A percentile compares a stretch with the other conserved stretches of the same genome.
Evolutionary conservation across 2,888 invertebrate genomes (phyloP).

Genomic region (Allacma fusca): DNA sequence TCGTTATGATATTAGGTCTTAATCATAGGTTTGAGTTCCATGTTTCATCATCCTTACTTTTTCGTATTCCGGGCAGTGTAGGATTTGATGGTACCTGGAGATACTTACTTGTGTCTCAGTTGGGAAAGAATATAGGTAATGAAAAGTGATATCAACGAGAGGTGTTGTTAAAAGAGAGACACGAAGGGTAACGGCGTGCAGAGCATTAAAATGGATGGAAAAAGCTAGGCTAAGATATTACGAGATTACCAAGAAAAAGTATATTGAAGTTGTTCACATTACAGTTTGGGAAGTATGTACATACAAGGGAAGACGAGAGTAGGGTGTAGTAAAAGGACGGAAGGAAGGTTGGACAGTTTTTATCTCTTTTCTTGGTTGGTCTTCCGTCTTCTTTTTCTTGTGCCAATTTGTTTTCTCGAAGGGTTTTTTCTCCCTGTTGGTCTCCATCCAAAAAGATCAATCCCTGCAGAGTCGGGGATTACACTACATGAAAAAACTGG

Average conservation of each 20-base stretch:
- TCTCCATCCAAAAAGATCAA: slow-evolving; percentile 44
- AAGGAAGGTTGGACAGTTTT: slow-evolving; percentile 65
- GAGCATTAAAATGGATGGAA: slow-evolving; percentile 10
- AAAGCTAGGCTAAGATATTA: slow-evolving; percentile 1
- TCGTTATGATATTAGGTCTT: neutral
- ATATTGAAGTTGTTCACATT: no score
- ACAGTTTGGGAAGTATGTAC: no score
- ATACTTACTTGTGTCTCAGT: neutral
- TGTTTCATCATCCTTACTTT: neutral
- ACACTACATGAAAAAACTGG: slow-evolving; percentile 43
- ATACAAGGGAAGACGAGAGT: slow-evolving; percentile 46
- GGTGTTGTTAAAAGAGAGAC: slow-evolving; percentile 19
- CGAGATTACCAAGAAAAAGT: slow-evolving; percentile 1
- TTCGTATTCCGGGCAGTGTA: neutral
- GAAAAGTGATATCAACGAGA: slow-evolving; percentile 11
- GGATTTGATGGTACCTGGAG: neutral
- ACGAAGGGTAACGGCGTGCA: slow-evolving; percentile 15
- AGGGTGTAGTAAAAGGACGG: slow-evolving; percentile 70
- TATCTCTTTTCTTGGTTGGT: slow-evolving; percentile 35
- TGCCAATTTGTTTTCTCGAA: slow-evolving; percentile 53
- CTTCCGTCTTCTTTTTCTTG: slow-evolving; percentile 62
- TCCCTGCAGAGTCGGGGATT: slow-evolving; percentile 40
- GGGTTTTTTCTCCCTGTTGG: slow-evolving; percentile 53
- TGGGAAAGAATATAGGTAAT: neutral
- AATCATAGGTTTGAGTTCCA: neutral